A percentile compares a stretch with the other conserved stretches of the same genome.
phyloP scores from a whole-genome alignment of 2,888 invertebrate species.

The Nomada goodeniana region DNA sequence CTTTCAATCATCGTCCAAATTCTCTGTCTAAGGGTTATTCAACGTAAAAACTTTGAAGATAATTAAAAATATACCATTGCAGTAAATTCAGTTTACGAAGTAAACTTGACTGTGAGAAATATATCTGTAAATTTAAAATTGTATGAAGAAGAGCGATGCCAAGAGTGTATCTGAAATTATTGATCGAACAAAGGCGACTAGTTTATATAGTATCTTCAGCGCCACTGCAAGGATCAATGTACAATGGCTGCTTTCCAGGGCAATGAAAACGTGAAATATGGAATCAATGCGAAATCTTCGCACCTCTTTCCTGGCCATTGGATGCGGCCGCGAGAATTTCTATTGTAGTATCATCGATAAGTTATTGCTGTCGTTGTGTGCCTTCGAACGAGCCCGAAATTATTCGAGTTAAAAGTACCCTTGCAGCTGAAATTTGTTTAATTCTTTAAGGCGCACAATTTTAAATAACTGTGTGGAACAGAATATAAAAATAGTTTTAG shows the following conservation, averaged over 20 bases:
- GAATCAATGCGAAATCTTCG: constrained; percentile 71
- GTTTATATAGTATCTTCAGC: constrained; percentile 50
- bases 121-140: too few species aligned
- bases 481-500: too few species aligned
- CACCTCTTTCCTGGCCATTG: constrained; percentile 43
- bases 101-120: too few species aligned
- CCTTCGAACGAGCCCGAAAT: background rate
- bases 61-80: too few species aligned
- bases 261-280: constrained; percentile 74
- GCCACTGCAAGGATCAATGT: constrained; percentile 45
- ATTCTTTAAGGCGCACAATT: background rate
- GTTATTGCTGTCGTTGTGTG: constrained; percentile 48
- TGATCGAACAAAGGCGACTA: constrained; percentile 49
- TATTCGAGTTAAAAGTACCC: background rate
- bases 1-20: too few species aligned
- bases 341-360: constrained; percentile 61
- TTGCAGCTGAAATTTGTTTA: background rate
- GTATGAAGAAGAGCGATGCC: too few species aligned
- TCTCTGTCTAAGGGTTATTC: too few species aligned
- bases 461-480: too few species aligned
- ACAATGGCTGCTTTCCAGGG: constrained; percentile 65
- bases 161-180: constrained; percentile 21
- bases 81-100: too few species aligned
- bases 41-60: too few species aligned
- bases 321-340: constrained; percentile 52